A percentile compares a stretch with the other conserved stretches of the same genome.
Conservation (phyloP, 30 jellyfish, hydroid and myxozoan genomes). For the Aurelia coerulea region DNA sequence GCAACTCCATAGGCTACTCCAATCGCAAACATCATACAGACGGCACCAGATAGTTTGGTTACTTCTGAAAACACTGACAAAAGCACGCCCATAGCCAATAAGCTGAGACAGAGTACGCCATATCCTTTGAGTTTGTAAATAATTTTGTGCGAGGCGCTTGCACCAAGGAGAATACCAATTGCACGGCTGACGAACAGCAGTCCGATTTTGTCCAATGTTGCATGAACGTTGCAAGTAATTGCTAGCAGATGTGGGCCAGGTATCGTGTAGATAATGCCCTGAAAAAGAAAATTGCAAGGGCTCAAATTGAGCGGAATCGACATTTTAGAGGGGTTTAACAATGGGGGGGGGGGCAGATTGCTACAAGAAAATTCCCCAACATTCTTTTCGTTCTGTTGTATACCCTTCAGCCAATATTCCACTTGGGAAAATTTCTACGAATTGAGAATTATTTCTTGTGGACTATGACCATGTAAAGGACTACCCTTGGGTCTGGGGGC, state of each 20-base stretch:
- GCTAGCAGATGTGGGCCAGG: conserved; percentile 71
- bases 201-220: conserved; percentile 23
- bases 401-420: too few relatives aligned
- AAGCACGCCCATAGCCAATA: conserved; percentile 9
- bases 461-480: too few relatives aligned
- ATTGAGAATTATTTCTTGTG: too few relatives aligned
- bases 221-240: conserved; percentile 29
- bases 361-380: too few relatives aligned
- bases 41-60: conserved; percentile 20
- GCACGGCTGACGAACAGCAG: conserved; percentile 43
- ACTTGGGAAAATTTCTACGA: too few relatives aligned
- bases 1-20: conserved; percentile 58
- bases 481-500: too few relatives aligned
- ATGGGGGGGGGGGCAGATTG: too few relatives aligned
- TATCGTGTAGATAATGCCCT: conserved; percentile 50
- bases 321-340: not conserved
- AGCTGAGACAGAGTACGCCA: conserved; percentile 27
- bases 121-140: conserved; percentile 12
- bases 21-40: conserved; percentile 27
- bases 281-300: not conserved
- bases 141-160: not conserved
- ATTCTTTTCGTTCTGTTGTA: too few relatives aligned
- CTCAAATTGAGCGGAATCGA: too few relatives aligned
- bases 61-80: conserved; percentile 30
- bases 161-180: conserved; percentile 50